Conservation (phyloP, 2,113 vertebrate genomes). For the Physeter macrocephalus region DNA sequence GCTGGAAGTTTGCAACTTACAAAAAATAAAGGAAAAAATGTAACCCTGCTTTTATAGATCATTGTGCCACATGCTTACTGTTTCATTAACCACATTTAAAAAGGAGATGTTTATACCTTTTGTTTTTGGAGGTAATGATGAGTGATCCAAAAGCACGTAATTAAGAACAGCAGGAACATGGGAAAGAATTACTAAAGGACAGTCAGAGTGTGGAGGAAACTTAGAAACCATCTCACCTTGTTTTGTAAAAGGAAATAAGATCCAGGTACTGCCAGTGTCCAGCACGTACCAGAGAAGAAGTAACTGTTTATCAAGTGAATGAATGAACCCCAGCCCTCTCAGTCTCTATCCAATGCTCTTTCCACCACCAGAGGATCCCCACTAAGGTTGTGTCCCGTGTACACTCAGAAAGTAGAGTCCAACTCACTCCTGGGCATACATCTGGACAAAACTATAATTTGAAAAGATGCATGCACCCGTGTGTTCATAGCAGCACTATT, state of each 20-base stretch:
- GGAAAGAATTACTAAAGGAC: not conserved
- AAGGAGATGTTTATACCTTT: not conserved
- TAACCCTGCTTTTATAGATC: not conserved
- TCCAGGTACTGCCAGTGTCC: not conserved
- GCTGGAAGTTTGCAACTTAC: not conserved
- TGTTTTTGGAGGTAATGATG: not conserved
- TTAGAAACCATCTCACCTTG: not conserved
- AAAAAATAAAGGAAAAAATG: not conserved
- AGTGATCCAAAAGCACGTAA: not conserved
- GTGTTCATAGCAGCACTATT: not conserved
- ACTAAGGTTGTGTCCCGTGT: not conserved
- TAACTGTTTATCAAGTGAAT: not conserved
- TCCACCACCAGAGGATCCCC: not conserved
- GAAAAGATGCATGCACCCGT: not conserved
- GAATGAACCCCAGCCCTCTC: not conserved
- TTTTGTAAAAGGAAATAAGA: not conserved
- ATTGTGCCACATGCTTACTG: not conserved
- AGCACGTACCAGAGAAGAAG: not conserved
- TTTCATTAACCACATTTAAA: not conserved
- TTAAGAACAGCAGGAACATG: not conserved
- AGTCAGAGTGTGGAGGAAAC: not conserved
- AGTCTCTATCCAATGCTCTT: not conserved
- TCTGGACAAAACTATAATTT: not conserved
- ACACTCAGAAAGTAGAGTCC: not conserved
- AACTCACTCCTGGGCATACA: not conserved